A percentile compares a stretch with the other conserved stretches of the same genome.
Conservation (phyloP, 2,113 vertebrate species). For the Salvelinus sp. region DNA sequence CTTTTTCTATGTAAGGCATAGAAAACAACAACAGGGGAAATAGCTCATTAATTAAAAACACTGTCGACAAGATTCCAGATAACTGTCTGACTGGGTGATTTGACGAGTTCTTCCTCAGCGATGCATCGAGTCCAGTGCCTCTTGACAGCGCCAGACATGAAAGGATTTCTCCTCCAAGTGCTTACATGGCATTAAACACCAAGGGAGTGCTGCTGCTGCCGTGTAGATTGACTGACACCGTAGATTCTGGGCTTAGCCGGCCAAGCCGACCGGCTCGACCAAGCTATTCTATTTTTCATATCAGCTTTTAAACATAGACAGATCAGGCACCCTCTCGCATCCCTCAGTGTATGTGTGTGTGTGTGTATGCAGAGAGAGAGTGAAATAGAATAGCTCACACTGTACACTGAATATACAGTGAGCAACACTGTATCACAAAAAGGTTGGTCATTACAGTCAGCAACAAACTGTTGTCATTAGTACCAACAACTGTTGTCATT, state of each 20-base stretch:
- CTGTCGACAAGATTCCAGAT: neutral
- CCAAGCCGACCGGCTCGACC: too few species aligned
- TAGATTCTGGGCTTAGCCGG: neutral
- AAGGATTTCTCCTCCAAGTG: conserved; percentile 3
- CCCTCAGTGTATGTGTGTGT: neutral
- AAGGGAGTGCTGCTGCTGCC: neutral
- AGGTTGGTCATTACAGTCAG: too few species aligned
- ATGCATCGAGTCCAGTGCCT: too few species aligned
- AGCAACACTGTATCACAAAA: too few species aligned
- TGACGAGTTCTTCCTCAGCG: neutral
- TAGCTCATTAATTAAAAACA: neutral
- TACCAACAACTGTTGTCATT: too few species aligned
- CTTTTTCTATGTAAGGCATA: neutral
- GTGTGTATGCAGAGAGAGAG: too few species aligned
- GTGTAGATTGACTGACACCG: conserved; percentile 1
- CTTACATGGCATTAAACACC: conserved; percentile 17
- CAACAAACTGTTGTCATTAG: too few species aligned
- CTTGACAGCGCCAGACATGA: conserved; percentile 7
- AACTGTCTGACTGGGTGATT: neutral
- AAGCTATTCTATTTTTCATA: conserved; percentile 12
- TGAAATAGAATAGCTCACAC: too few species aligned
- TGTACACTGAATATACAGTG: too few species aligned
- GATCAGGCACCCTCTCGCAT: neutral
- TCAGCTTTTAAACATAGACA: conserved; percentile 14
- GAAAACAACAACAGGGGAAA: neutral